Conservation (phyloP, 2,888 invertebrate species). For the Ectemnius continuus region DNA sequence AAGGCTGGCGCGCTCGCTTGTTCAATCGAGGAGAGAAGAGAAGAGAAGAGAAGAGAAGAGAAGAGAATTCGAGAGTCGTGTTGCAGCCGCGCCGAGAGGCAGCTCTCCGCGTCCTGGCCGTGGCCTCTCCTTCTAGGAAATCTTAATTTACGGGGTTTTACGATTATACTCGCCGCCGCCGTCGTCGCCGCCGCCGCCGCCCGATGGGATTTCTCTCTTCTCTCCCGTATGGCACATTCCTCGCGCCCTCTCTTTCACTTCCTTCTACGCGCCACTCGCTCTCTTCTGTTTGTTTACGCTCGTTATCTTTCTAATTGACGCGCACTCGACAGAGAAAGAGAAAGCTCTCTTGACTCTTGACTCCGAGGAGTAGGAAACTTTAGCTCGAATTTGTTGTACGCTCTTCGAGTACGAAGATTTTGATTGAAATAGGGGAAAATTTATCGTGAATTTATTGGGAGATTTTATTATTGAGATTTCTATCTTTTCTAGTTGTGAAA, state of each 20-base stretch:
- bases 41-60: no score
- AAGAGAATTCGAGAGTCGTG: no score
- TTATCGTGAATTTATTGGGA: no score
- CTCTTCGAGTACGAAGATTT: no score
- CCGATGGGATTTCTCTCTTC: not conserved
- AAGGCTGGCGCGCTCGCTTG: no score
- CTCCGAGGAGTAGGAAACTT: no score
- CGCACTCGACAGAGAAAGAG: not conserved
- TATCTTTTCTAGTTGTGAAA: no score
- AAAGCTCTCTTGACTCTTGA: no score
- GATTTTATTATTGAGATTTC: no score
- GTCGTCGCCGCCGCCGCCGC: not conserved
- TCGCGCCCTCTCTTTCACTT: not conserved
- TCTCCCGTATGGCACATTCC: not conserved
- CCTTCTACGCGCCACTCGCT: not conserved
- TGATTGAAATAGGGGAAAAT: no score
- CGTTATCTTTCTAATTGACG: not conserved
- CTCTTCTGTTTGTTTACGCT: slow-evolving; percentile 6
- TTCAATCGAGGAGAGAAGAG: no score
- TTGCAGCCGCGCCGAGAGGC: not conserved
- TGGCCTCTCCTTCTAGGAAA: slow-evolving; percentile 5
- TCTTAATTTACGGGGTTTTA: slow-evolving; percentile 7
- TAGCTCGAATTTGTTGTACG: no score
- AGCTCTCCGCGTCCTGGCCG: not conserved
- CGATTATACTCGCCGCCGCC: not conserved